These are phyloP conservation scores for Schizothorax lantsangensis DNA, from an alignment of 2,797 vertebrate species.

Conservation along the genomic window DNA sequence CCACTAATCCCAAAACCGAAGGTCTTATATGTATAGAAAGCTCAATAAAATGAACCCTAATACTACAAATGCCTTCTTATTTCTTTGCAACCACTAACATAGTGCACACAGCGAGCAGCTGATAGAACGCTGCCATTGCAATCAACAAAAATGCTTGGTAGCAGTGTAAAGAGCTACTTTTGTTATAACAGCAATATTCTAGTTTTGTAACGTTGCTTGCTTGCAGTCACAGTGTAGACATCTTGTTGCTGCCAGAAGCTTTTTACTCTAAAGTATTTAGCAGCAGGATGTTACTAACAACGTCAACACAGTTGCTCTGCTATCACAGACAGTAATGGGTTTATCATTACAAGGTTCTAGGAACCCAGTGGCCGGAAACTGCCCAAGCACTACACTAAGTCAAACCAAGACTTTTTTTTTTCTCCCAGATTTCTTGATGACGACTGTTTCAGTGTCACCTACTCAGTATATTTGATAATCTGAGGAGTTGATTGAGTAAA, in stretches of 20 bases:
- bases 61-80: neutral
- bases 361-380: neutral
- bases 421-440: neutral
- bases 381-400: neutral
- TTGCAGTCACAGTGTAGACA: neutral
- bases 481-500: neutral
- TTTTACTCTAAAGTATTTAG: neutral
- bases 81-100: neutral
- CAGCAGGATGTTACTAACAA: neutral
- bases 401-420: constrained; percentile 1
- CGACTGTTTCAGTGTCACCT: neutral
- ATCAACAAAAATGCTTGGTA: neutral
- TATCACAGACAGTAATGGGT: constrained; percentile 43
- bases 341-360: constrained; percentile 40
- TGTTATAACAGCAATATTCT: neutral
- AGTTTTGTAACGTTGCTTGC: neutral
- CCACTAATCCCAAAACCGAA: constrained; percentile 46
- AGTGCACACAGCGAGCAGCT: neutral
- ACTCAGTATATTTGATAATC: neutral
- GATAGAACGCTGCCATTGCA: neutral
- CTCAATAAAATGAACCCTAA: constrained; percentile 42
- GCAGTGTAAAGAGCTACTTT: neutral
- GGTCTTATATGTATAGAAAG: constrained; percentile 54
- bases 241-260: neutral
- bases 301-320: neutral